Base-by-base conservation (phyloP, 1,140 invertebrate species). In the Micrasema minimum region DNA sequence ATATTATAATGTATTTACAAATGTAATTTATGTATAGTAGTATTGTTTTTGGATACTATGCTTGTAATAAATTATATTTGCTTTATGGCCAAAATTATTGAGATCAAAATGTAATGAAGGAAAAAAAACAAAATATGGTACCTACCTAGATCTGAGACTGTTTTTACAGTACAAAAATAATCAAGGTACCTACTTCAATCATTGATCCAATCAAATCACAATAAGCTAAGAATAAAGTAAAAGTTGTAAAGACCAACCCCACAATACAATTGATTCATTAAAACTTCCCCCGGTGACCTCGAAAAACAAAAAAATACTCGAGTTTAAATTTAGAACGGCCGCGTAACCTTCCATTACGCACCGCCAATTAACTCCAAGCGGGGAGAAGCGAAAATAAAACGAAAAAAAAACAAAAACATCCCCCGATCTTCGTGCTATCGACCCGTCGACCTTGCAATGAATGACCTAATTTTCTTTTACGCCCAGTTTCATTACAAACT, bases 401-500 rank as follows among this genome's bases (percentile, higher is more conserved):
- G 53, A 53, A 48, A 66, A 66, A 55, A 66, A 66, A 31, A 65
- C n/a, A 37, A 65, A 65, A 66, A 53, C 48, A 50, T 0, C 65
- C 65, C 65, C 50, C 53, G 53, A 66, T 53, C 53, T 57, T 18
- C 35, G 31, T 31, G 7, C 31, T 71, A 75, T 75, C 73, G 73
- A 75, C 67, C 73, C 38, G 66, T 37, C 70, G 73, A 75, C 73
- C 73, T 46, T 74, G 72, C 72, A 74, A 43, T 46, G 53, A 41
- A 50, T 72, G 73, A 72, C 73, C 73, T 66, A 75, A 75, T 75
- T 75, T 71, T 31, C 66, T 59, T 71, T 53, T 72, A 67, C 73
- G 45, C 72, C 73, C 73, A 65, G 62, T 72, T 75, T 75, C 73
- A 75, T 75, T 75, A 75, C 73, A 50, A 43, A 75, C 69, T 72